Evolutionary conservation across 2,113 vertebrate species (phyloP), one percentile per base, ranked within the genome.

Genomic region (Bagarius yarrelli): DNA sequence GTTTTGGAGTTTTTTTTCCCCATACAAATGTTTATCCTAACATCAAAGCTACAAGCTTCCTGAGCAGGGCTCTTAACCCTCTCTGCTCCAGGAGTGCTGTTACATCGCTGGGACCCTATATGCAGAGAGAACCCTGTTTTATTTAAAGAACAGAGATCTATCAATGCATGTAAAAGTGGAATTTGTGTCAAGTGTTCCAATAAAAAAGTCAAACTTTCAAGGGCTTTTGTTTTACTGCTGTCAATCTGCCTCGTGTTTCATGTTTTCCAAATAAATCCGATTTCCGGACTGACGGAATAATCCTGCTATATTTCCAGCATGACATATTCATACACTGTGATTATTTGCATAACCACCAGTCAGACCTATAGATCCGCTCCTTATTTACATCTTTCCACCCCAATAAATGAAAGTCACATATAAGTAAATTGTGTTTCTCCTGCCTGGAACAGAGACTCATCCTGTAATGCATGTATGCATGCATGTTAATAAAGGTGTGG

Each of bases 401-500:
- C 69, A 78, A 63, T 75, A 78, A 83, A 63, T 71, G 63, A 63
- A 71, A 78, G 36, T 61, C 78, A 76, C 50, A 61, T 70, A 73
- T 21, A 47, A 11, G 57, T 72, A 57, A 83, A 80, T 72, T 84
- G 82, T 50, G 74, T 70, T 78, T 69, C 80, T 78, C 80, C 83
- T 79, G 81, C 83, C 75, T 69, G 34, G 83, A 85, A 63, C 57
- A 59, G 52, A 59, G 72, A 36, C 69, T 80, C 64, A 30, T 61
- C 81, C 61, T 83, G 80, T 78, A 32, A 63, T 67, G 74, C 73
- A 72, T 72, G 69, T 40, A 53, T 64, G 61, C 8, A 73, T 83
- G 85, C 81, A 86, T 87, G 83, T 53, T 87, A 87, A 87, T 87
- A 74, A 83, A 81, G 81, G 78, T 83, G 83, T 87, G 81, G 81